A percentile compares a stretch with the other conserved stretches of the same genome.
Evolutionary conservation across 2,888 invertebrate species (phyloP).

Genomic region (Glyphotaelius pellucidus): DNA sequence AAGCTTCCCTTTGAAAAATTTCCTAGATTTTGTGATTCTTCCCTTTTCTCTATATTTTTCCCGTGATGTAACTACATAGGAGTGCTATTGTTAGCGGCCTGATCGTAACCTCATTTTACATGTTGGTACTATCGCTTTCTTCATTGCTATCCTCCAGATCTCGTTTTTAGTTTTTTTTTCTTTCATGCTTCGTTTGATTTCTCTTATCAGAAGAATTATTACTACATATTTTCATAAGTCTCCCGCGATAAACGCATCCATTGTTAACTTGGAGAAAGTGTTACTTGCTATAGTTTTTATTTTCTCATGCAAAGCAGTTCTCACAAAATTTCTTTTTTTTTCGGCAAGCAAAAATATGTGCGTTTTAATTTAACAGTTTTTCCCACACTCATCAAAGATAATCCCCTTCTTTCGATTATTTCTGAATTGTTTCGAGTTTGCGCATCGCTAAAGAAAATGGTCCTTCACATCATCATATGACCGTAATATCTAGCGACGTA

Average conservation of each 20-base stretch:
- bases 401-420: not conserved
- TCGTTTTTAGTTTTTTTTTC: not conserved
- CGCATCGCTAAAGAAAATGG: not conserved
- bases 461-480: not conserved
- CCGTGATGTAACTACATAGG: too few species aligned
- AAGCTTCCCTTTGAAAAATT: too few species aligned
- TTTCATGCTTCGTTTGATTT: not conserved
- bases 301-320: not conserved
- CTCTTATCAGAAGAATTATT: not conserved
- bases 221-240: not conserved
- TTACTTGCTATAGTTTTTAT: not conserved
- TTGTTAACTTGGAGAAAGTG: slow-evolving; percentile 34
- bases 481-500: not conserved
- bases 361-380: not conserved
- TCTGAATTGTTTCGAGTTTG: not conserved
- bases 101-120: not conserved
- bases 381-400: not conserved
- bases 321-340: slow-evolving; percentile 18
- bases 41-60: too few species aligned
- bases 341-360: not conserved
- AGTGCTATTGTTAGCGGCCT: too few species aligned
- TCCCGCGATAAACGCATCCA: slow-evolving; percentile 12
- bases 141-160: too few species aligned
- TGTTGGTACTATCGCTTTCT: too few species aligned
- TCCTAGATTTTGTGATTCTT: too few species aligned